Conservation (phyloP, 2,113 vertebrate species). For the Camelus dromedarius region DNA sequence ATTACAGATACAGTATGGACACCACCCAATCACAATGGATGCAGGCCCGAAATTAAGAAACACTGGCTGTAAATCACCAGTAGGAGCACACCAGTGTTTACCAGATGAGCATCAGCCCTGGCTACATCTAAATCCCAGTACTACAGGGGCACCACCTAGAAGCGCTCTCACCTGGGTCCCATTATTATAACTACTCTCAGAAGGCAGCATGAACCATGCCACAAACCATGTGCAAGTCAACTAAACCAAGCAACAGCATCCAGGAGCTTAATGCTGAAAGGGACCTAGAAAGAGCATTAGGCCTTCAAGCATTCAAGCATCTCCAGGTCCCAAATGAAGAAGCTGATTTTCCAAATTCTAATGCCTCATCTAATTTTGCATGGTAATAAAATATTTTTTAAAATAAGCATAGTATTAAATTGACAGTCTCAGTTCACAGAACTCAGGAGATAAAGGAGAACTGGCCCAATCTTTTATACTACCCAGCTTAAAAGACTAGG, state of each 20-base stretch:
- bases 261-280: conserved; percentile 21
- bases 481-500: conserved; percentile 26
- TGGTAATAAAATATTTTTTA: conserved; percentile 48
- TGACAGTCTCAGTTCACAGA: conserved; percentile 52
- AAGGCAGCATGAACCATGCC: conserved; percentile 20
- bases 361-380: conserved; percentile 2
- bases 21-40: conserved; percentile 49
- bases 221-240: conserved; percentile 62
- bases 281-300: not conserved
- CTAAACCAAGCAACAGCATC: conserved; percentile 59
- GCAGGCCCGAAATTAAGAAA: conserved; percentile 20
- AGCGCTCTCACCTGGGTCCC: conserved; percentile 67
- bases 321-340: conserved; percentile 1
- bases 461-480: conserved; percentile 23
- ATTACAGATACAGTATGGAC: not conserved
- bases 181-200: not conserved
- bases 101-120: not conserved
- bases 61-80: conserved; percentile 32
- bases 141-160: conserved; percentile 57
- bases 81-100: not conserved
- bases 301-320: conserved; percentile 26
- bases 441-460: conserved; percentile 52
- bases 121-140: conserved; percentile 66
- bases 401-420: conserved; percentile 43
- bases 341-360: conserved; percentile 52